Base-by-base conservation (phyloP, 1,140 invertebrate species). In the Drosophila triauraria region DNA sequence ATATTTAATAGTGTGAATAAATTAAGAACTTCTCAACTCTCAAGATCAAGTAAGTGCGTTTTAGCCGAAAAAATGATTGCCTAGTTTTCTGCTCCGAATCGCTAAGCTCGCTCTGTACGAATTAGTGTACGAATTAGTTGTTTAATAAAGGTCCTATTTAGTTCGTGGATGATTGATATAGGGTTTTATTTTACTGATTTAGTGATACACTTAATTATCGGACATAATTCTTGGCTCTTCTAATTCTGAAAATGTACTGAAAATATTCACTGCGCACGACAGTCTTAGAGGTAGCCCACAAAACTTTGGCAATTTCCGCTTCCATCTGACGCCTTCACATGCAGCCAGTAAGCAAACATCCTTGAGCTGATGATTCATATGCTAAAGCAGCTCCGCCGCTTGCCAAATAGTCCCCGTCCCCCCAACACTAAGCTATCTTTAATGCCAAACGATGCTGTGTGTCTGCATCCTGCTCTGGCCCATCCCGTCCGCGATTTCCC, bases 281-380 rank as follows among this genome's bases (percentile, higher is more conserved):
- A 15, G 30, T 6, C 42, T 27, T 27, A 40, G 27, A 47, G 47
- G 59, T 56, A 27, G 42, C 59, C 63, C 63, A 38, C 46, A 70
- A 51, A 71, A 51, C 51, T 44, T 47, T 44, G 82, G 68, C 79
- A 86, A 77, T 87, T 87, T 59, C 8, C 30, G 54, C 44, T 30
- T 44, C 40, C 53, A 30, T 42, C 25, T 74, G 71, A 44, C 25
- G 59, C 38, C 71, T 57, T 69, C 75, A 78, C 69, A 72, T 43
- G 50, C 40, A 50, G 35, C 61, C 44, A 38, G 30, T 32, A 17
- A 53, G 42, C 25, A 43, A 38, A 58, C 56, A 62, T 70, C 42
- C 47, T 72, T 79, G 84, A 84, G 71, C 86, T 68, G 81, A 90
- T 90, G 85, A 90, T 90, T 90, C 85, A 90, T 88, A 63, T 76